Evolutionary conservation across 1,140 invertebrate species (phyloP).

Genomic region (Lamellibrachia luymesi): DNA sequence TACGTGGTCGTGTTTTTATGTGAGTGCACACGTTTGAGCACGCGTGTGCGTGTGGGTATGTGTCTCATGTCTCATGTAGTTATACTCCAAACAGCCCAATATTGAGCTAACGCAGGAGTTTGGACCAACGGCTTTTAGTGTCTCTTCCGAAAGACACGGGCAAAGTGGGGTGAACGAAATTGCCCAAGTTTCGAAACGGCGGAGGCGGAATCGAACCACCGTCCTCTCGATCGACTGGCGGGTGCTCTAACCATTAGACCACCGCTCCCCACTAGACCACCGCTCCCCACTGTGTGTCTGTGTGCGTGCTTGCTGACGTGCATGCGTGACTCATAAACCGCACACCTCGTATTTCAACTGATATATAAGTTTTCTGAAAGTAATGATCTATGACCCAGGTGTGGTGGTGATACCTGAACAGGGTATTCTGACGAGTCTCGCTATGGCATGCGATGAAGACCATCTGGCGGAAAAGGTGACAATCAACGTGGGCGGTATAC

Average conservation of each 20-base stretch:
- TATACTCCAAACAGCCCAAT: too few relatives aligned
- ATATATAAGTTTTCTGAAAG: background rate
- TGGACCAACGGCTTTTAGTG: too few relatives aligned
- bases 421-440: background rate
- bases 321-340: too few relatives aligned
- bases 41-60: background rate
- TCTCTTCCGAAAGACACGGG: too few relatives aligned
- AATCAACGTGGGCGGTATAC: constrained; percentile 18
- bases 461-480: constrained; percentile 6
- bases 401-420: background rate
- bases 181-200: too few relatives aligned
- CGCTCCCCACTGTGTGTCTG: background rate
- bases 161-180: too few relatives aligned
- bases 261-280: too few relatives aligned
- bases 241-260: too few relatives aligned
- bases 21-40: background rate
- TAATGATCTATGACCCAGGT: background rate
- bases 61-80: too few relatives aligned
- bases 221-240: too few relatives aligned
- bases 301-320: background rate
- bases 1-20: background rate
- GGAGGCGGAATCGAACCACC: too few relatives aligned
- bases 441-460: background rate
- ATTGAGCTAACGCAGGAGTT: too few relatives aligned
- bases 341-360: background rate